Percentiles rank a stretch among this genome's conserved stretches.
Conservation (phyloP, 2,113 vertebrate genomes). For the Daboia siamensis region DNA sequence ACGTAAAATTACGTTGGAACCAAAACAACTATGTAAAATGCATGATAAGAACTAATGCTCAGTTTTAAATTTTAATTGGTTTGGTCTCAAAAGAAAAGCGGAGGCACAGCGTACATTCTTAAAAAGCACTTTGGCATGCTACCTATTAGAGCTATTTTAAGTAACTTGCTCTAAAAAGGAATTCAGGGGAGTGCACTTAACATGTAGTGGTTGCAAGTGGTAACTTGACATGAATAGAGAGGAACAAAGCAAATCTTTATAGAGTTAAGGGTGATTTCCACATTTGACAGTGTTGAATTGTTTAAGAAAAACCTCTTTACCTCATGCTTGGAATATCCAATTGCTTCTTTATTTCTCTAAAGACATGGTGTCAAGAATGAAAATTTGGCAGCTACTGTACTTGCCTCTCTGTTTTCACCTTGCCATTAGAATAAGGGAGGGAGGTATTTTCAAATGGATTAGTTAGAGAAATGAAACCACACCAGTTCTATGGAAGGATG, state of each 20-base stretch:
- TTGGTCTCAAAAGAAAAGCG: conserved; percentile 44
- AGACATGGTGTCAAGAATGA: not conserved
- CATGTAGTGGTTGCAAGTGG: not conserved
- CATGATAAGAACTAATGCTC: conserved; percentile 66
- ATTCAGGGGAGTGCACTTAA: conserved; percentile 17
- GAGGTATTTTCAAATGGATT: too few species aligned
- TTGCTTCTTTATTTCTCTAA: not conserved
- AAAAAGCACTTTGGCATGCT: conserved; percentile 37
- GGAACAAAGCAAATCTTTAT: not conserved
- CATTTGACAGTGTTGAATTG: not conserved
- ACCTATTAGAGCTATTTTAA: conserved; percentile 56
- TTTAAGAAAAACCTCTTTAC: not conserved
- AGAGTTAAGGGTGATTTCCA: not conserved
- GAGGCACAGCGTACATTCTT: conserved; percentile 45
- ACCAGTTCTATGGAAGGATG: too few species aligned
- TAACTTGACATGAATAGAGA: conserved; percentile 29
- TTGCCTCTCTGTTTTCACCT: too few species aligned
- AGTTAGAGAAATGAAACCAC: too few species aligned
- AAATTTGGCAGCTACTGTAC: too few species aligned
- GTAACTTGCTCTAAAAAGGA: conserved; percentile 45
- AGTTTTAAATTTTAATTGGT: conserved; percentile 70
- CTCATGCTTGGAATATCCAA: not conserved
- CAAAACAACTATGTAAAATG: conserved; percentile 71
- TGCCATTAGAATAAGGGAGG: too few species aligned
- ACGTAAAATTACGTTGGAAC: conserved; percentile 60